Percentiles rank a stretch among this genome's conserved stretches.
Conservation (phyloP, 1,140 invertebrate species). For the Diorhabda elongata region DNA sequence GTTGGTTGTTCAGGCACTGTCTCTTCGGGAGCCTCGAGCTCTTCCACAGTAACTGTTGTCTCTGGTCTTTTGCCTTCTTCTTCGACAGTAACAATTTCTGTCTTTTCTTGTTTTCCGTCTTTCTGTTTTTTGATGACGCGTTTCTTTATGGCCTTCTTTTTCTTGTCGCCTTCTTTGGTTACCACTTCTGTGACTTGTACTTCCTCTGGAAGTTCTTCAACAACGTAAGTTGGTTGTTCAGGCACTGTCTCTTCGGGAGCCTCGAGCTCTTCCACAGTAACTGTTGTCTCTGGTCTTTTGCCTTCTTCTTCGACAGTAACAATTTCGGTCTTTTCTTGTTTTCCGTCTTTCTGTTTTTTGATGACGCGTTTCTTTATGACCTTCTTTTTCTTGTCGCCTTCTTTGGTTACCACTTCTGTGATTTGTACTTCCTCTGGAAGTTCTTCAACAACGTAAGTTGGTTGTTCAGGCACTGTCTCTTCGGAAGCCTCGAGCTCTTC, state of each 20-base stretch:
- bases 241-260: constrained; percentile 43
- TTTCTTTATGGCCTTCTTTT: constrained; percentile 25
- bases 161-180: constrained; percentile 25
- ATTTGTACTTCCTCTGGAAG: constrained; percentile 44
- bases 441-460: constrained; percentile 29
- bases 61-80: constrained; percentile 43
- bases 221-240: constrained; percentile 27
- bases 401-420: constrained; percentile 34
- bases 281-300: constrained; percentile 37
- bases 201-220: constrained; percentile 44
- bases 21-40: constrained; percentile 32
- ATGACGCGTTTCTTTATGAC: constrained; percentile 35
- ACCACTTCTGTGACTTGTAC: constrained; percentile 26
- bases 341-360: constrained; percentile 37
- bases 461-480: constrained; percentile 37
- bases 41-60: constrained; percentile 43
- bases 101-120: constrained; percentile 40
- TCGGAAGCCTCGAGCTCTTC: constrained; percentile 33
- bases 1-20: constrained; percentile 29
- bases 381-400: constrained; percentile 37
- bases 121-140: constrained; percentile 38
- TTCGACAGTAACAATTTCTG: constrained; percentile 42
- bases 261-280: constrained; percentile 46
- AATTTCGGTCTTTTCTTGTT: constrained; percentile 40
- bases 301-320: constrained; percentile 42